Evolutionary conservation across 2,113 vertebrate species (phyloP).

Genomic region (Seriola dumerili): DNA sequence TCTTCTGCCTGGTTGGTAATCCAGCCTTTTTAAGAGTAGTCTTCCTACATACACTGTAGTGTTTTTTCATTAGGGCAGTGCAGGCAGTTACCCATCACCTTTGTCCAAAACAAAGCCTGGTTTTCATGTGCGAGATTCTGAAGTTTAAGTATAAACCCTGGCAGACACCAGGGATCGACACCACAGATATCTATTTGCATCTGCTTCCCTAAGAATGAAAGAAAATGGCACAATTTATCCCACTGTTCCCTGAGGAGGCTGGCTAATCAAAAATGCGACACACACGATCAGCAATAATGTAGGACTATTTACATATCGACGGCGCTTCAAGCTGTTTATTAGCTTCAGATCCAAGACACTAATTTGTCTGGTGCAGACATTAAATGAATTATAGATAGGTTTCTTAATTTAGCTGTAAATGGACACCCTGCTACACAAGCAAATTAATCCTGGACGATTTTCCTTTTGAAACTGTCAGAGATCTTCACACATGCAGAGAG

Average conservation of each 20-base stretch:
- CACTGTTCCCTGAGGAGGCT: slow-evolving; percentile 8
- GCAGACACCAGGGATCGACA: neutral
- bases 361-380: slow-evolving; percentile 55
- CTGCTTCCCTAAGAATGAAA: slow-evolving; percentile 15
- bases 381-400: slow-evolving; percentile 56
- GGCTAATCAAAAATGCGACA: slow-evolving; percentile 59
- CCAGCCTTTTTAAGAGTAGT: neutral
- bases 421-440: slow-evolving; percentile 47
- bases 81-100: neutral
- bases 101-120: slow-evolving; percentile 10
- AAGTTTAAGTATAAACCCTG: slow-evolving; percentile 5
- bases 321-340: slow-evolving; percentile 62
- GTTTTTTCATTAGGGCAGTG: neutral
- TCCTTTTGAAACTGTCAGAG: slow-evolving; percentile 37
- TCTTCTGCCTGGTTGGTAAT: neutral
- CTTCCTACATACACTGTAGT: no score
- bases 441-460: slow-evolving; percentile 57
- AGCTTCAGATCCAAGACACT: slow-evolving; percentile 40
- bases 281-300: slow-evolving; percentile 47
- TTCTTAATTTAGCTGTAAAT: slow-evolving; percentile 57
- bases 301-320: slow-evolving; percentile 37
- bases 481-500: slow-evolving; percentile 40
- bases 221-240: slow-evolving; percentile 35
- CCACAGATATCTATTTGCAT: slow-evolving; percentile 17
- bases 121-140: neutral